Percentiles rank a stretch among this genome's conserved stretches.
These are phyloP conservation scores for Lepidochitona cinerea DNA, from an alignment of 2,888 invertebrate genomes.

Conservation along the genomic window DNA sequence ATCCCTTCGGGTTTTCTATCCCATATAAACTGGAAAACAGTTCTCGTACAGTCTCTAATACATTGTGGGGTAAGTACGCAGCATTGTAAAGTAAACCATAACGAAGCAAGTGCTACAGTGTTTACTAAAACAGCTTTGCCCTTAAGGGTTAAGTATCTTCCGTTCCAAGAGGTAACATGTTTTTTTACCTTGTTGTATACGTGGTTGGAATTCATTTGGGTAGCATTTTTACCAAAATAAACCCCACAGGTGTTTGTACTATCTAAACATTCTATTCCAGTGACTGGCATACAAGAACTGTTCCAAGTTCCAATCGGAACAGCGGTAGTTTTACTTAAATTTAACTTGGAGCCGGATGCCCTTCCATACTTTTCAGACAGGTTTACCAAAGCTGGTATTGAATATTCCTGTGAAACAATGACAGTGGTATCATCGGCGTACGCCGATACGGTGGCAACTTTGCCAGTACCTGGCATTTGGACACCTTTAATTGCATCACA, in stretches of 20 bases:
- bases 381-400: background rate
- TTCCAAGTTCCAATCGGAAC: background rate
- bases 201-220: background rate
- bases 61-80: background rate
- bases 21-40: conserved; percentile 1
- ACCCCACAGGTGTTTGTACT: background rate
- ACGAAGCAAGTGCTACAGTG: background rate
- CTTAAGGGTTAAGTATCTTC: background rate
- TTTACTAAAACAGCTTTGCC: background rate
- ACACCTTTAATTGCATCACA: conserved; percentile 14
- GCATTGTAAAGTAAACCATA: background rate
- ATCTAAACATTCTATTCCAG: background rate
- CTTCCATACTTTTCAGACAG: conserved; percentile 5
- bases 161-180: background rate
- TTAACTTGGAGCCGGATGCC: conserved; percentile 27
- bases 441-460: conserved; percentile 1
- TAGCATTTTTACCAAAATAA: background rate
- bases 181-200: background rate
- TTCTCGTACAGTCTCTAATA: background rate
- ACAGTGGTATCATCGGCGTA: conserved; percentile 19
- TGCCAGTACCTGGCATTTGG: conserved; percentile 13
- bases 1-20: background rate
- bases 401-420: conserved; percentile 7
- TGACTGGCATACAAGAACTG: background rate
- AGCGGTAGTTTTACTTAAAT: conserved; percentile 29